These are phyloP conservation scores for Rhodophaea formosa DNA, from an alignment of 2,888 invertebrate genomes.

Conservation along the genomic window DNA sequence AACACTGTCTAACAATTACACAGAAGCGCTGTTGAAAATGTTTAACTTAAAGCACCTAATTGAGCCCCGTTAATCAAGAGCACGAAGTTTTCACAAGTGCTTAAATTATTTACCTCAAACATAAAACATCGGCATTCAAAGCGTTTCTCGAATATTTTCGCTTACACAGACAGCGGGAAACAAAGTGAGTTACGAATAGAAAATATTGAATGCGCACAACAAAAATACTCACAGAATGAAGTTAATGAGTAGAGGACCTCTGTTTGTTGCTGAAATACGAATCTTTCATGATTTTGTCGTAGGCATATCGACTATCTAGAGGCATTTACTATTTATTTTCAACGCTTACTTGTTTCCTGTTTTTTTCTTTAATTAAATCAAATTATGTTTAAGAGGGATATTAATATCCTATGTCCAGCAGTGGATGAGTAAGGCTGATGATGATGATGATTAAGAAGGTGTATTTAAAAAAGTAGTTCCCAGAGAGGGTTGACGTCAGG, in stretches of 20 bases:
- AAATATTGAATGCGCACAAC: conserved; percentile 71
- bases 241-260: conserved; percentile 71
- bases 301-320: conserved; percentile 33
- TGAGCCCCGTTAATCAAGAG: conserved; percentile 75
- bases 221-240: conserved; percentile 76
- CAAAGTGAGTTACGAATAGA: conserved; percentile 69
- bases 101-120: conserved; percentile 77
- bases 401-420: no score
- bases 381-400: no score
- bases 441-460: no score
- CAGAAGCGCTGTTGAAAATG: conserved; percentile 63
- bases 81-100: conserved; percentile 74
- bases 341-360: no score
- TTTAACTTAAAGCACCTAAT: conserved; percentile 71
- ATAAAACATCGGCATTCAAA: conserved; percentile 76
- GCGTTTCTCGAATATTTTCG: conserved; percentile 71
- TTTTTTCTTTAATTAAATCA: no score
- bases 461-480: no score
- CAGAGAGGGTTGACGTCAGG: no score
- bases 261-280: conserved; percentile 61
- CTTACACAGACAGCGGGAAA: conserved; percentile 64
- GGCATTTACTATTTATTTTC: no score
- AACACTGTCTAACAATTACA: conserved; percentile 59
- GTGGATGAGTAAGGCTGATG: no score
- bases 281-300: conserved; percentile 64